Evolutionary conservation across 2,888 invertebrate species (phyloP).

Genomic region (Parthenolecanium corni): DNA sequence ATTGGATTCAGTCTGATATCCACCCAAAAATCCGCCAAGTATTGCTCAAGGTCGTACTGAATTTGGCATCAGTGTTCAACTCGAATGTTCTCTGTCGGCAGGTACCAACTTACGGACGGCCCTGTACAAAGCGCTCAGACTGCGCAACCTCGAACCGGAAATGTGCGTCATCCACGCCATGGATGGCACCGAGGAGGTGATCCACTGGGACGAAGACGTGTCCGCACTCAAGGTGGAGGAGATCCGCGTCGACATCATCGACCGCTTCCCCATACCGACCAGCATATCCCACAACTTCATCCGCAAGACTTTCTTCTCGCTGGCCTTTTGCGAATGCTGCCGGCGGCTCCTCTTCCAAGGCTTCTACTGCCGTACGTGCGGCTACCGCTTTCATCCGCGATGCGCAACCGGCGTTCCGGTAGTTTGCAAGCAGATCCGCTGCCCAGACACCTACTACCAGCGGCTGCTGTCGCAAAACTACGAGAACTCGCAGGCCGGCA

Average conservation of each 20-base stretch:
- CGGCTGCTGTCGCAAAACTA: conserved; percentile 63
- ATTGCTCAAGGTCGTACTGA: too few species aligned
- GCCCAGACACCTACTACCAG: conserved; percentile 72
- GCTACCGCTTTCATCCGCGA: conserved; percentile 92
- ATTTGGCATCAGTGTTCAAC: too few species aligned
- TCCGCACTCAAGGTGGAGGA: conserved; percentile 77
- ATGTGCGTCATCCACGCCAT: conserved; percentile 77
- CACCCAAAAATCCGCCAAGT: too few species aligned
- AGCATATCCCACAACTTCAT: conserved; percentile 92
- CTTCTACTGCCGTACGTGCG: conserved; percentile 94
- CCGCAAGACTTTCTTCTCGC: conserved; percentile 90
- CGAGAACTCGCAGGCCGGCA: conserved; percentile 54
- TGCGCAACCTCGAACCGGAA: conserved; percentile 78
- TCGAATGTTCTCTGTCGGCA: too few species aligned
- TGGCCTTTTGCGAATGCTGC: conserved; percentile 95
- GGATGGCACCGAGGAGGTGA: conserved; percentile 48
- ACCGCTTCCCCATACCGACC: conserved; percentile 69
- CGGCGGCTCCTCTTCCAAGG: conserved; percentile 87
- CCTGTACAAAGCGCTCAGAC: conserved; percentile 78
- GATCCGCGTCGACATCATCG: conserved; percentile 76
- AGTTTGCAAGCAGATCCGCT: conserved; percentile 75
- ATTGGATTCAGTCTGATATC: too few species aligned
- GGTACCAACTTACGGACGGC: conserved; percentile 80
- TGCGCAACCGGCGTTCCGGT: conserved; percentile 83
- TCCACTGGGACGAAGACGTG: conserved; percentile 90